These are phyloP conservation scores for Lutjanus erythropterus DNA, from an alignment of 2,113 vertebrate species.

Conservation along the genomic window DNA sequence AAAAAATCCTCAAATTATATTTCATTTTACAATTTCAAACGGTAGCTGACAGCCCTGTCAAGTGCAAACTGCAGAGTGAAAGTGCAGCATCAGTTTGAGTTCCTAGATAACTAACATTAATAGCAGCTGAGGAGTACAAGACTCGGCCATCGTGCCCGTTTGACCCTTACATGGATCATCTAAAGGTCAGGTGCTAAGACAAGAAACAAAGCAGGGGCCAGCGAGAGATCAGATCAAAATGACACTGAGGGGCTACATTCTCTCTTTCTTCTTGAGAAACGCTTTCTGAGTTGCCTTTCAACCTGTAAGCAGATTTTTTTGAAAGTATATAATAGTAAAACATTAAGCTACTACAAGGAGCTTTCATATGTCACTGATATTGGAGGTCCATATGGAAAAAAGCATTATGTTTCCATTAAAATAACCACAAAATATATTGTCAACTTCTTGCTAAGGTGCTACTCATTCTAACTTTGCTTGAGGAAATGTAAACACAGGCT, in stretches of 20 bases:
- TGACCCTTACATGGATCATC: not conserved
- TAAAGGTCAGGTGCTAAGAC: slow-evolving; percentile 7
- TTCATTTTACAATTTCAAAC: not conserved
- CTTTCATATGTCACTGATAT: too few species aligned
- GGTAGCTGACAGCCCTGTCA: not conserved
- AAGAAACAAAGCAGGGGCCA: not conserved
- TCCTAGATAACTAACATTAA: slow-evolving; percentile 6
- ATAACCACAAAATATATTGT: too few species aligned
- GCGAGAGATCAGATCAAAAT: not conserved
- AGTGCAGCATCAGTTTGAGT: not conserved
- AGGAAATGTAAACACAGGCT: too few species aligned
- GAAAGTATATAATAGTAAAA: too few species aligned
- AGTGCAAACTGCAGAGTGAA: not conserved
- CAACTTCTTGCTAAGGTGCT: too few species aligned
- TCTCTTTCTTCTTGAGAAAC: too few species aligned
- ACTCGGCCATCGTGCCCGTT: not conserved
- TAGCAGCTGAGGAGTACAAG: slow-evolving; percentile 9
- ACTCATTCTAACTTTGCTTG: too few species aligned
- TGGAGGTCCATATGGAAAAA: too few species aligned
- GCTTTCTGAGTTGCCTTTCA: too few species aligned
- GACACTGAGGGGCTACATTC: not conserved
- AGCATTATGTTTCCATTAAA: too few species aligned
- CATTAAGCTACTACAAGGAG: too few species aligned
- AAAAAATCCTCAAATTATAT: not conserved
- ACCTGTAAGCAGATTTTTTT: not conserved